A percentile compares a stretch with the other conserved stretches of the same genome.
Evolutionary conservation across 1,140 invertebrate species (phyloP).

Genomic region (Trissolcus basalis): DNA sequence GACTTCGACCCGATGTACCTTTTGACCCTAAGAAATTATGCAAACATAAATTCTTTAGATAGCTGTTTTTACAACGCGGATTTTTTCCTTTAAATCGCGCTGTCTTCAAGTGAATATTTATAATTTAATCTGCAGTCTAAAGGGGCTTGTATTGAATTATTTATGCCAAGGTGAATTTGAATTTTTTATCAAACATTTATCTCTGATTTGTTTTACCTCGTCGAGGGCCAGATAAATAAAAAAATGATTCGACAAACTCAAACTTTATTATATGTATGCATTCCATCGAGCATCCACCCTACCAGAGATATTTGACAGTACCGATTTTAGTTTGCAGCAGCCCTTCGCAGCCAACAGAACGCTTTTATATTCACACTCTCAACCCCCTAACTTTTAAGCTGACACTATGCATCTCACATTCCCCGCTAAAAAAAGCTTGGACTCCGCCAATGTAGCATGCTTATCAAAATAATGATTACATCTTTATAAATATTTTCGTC

Average conservation of each 20-base stretch:
- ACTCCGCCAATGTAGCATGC: conserved; percentile 66
- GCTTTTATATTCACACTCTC: conserved; percentile 74
- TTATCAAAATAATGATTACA: conserved; percentile 77
- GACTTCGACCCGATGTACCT: conserved; percentile 50
- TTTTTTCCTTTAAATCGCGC: conserved; percentile 15
- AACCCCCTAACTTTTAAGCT: conserved; percentile 51
- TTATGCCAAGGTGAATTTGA: no score
- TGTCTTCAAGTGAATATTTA: conserved; percentile 45
- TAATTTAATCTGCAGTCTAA: conserved; percentile 5
- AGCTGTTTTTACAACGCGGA: conserved; percentile 43
- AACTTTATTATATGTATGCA: no score
- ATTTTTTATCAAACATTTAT: no score
- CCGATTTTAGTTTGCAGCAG: no score
- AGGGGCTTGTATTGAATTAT: no score
- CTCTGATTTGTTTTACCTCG: no score
- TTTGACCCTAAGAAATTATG: conserved; percentile 58
- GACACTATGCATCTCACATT: conserved; percentile 25
- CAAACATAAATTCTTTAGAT: conserved; percentile 56
- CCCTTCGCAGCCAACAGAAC: background rate
- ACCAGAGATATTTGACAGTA: no score
- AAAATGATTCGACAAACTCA: no score
- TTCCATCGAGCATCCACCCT: no score
- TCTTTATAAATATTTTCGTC: conserved; percentile 76
- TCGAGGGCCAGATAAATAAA: no score
- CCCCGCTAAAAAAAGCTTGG: conserved; percentile 26